Conservation (phyloP, 2,888 invertebrate genomes). For the Caenorhabditis sp. region DNA sequence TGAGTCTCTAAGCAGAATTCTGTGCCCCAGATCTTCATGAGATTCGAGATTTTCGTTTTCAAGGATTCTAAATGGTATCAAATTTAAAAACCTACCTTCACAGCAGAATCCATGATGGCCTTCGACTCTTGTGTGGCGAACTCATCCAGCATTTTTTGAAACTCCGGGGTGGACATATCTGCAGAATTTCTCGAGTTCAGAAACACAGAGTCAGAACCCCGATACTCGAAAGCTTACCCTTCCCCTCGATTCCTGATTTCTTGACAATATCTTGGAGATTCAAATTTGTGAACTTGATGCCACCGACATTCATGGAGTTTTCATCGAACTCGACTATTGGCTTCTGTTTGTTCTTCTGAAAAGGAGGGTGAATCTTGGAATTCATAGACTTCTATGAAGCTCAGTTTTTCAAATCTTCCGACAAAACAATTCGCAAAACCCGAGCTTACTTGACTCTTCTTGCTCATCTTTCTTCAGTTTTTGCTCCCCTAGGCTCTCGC, state of each 20-base stretch:
- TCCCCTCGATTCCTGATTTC: conserved; percentile 1
- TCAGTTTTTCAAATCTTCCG: no score
- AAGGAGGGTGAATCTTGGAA: no score
- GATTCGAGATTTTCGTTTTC: no score
- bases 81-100: background rate
- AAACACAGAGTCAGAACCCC: background rate
- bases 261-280: background rate
- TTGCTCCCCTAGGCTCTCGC: background rate
- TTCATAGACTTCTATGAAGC: no score
- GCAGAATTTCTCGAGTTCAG: background rate
- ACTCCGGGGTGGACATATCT: conserved; percentile 2
- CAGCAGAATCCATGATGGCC: conserved; percentile 2
- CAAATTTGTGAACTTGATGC: conserved; percentile 1
- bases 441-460: background rate
- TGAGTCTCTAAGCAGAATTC: no score
- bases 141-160: conserved; percentile 1
- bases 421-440: background rate
- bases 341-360: no score
- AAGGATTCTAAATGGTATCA: no score
- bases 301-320: conserved; percentile 8
- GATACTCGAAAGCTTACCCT: background rate
- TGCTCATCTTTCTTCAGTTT: background rate
- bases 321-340: background rate
- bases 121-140: background rate
- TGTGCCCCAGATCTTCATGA: no score